Evolutionary conservation across 2,113 vertebrate genomes (phyloP).

Genomic region (Zosterops lateralis): DNA sequence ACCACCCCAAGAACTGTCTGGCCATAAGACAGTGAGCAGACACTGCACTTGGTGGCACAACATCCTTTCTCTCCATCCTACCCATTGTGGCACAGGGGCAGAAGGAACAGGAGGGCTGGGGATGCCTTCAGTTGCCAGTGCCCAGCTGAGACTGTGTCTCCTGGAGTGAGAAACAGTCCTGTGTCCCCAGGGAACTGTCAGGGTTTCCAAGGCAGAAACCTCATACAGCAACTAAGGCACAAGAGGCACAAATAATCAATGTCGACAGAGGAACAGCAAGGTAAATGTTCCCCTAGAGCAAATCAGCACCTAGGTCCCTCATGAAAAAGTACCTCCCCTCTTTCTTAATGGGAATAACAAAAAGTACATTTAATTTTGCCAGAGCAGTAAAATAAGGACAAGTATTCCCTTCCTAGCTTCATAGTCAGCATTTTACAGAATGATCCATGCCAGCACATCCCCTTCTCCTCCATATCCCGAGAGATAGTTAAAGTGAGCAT

Average conservation of each 20-base stretch:
- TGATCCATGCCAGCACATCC: conserved; percentile 4
- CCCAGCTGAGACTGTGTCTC: background rate
- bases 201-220: background rate
- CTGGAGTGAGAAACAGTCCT: background rate
- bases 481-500: conserved; percentile 37
- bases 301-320: background rate
- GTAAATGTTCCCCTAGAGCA: background rate
- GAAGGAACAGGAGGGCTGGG: background rate
- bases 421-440: conserved; percentile 45
- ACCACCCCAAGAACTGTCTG: background rate
- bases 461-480: conserved; percentile 30
- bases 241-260: background rate
- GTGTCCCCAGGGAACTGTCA: rapidly evolving
- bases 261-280: background rate
- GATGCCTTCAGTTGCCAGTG: background rate
- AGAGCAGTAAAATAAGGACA: background rate
- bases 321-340: background rate
- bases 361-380: background rate
- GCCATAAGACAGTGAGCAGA: background rate
- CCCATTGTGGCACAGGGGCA: rapidly evolving
- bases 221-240: background rate
- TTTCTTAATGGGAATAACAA: background rate
- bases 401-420: background rate
- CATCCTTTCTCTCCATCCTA: background rate
- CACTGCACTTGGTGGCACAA: rapidly evolving